Evolutionary conservation across 2,888 invertebrate species (phyloP), one percentile per base, ranked within the genome.

Genomic region (Lochmaea capreae): DNA sequence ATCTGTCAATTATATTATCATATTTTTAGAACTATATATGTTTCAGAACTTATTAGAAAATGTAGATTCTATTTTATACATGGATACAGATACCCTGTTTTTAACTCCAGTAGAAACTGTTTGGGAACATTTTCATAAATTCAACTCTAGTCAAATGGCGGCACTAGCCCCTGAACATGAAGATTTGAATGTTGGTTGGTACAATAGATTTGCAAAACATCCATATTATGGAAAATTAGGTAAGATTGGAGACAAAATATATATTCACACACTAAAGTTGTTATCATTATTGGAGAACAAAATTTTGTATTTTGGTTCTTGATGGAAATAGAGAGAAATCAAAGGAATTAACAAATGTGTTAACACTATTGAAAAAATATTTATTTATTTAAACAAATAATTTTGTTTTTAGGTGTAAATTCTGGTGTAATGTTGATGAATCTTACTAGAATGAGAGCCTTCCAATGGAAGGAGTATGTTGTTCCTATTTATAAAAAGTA

Each of bases 341-440:
- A 26, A 26, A 26, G 26, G 26, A 26, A 26, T 26, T 2, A 26
- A 26, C 26, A 26, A 3, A 26, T 26, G 5, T 5, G 5, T 33
- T 33, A 33, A 33, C 5, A 5, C 33, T 33, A 33, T 33, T 33
- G 6, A 5, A 33, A 22, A 33, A 33, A 33, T 33, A 33, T 33
- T 33, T 33, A 26, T 33, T 33, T 33, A 39, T 9, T 1, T 39
- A 39, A 39, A 61, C 52, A 22, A 72, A 59, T n/a, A 16, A 16
- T 11, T 63, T 54, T 46, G 14, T 39, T 71, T 65, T 67, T 83
- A 94, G 98, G 98, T 73, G 92, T 98, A 0, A 98, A 98, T 88
- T 97, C 98, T 0, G 98, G 98, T 52, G 97, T 98, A 0, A 98
- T 98, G 97, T 87, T 98, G 67, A 98, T 98, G 98, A 97, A 98